Conservation (phyloP, 2,888 invertebrate genomes). For the Ecliptopera silaceata region DNA sequence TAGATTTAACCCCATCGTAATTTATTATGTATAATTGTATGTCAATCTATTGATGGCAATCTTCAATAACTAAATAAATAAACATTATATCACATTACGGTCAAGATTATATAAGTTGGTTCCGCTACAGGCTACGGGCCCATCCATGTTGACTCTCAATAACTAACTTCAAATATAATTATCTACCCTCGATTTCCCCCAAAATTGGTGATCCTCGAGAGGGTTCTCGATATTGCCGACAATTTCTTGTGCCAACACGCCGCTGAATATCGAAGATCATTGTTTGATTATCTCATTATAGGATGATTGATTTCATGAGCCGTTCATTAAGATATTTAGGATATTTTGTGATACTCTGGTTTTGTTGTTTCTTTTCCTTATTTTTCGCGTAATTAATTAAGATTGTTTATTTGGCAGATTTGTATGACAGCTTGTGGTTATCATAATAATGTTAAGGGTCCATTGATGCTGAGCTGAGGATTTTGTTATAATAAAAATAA, state of each 20-base stretch:
- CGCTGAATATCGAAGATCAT: constrained; percentile 72
- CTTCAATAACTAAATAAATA: background rate
- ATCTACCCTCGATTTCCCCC: constrained; percentile 78
- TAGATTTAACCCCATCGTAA: too few species aligned
- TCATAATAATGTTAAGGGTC: too few species aligned
- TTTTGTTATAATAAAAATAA: too few species aligned
- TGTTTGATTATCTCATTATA: constrained; percentile 80
- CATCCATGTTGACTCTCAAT: constrained; percentile 79
- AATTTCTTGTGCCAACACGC: constrained; percentile 80
- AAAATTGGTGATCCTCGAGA: constrained; percentile 75
- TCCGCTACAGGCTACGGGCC: constrained; percentile 32
- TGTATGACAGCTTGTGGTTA: background rate
- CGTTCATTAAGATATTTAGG: constrained; percentile 54
- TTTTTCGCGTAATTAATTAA: constrained; percentile 15
- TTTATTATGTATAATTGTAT: too few species aligned
- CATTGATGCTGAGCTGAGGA: too few species aligned
- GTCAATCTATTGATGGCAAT: too few species aligned
- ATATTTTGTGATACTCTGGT: constrained; percentile 32
- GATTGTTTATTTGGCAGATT: constrained; percentile 1
- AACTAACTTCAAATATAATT: constrained; percentile 83
- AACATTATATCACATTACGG: constrained; percentile 12
- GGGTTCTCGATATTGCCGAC: constrained; percentile 71
- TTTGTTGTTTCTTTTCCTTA: constrained; percentile 1
- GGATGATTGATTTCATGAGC: constrained; percentile 75
- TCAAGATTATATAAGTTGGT: constrained; percentile 10